Base-by-base conservation (phyloP, 2,797 vertebrate genomes). In the Bucorvus abyssinicus region DNA sequence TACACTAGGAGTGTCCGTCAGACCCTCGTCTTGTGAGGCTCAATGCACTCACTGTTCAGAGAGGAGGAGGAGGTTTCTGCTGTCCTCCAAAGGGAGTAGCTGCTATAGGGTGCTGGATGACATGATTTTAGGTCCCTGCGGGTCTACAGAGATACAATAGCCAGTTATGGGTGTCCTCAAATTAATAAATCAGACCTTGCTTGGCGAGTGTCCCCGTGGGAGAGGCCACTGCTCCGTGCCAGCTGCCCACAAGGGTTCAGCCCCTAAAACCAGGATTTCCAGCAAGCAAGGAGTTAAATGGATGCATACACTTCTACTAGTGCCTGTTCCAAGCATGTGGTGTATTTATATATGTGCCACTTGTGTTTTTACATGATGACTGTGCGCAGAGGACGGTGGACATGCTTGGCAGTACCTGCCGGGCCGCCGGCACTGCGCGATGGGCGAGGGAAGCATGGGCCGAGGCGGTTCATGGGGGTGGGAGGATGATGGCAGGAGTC, bases 401-500 rank as follows among this genome's bases (percentile, higher is more conserved):
- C 1, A 0, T 2, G 59, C 80, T 16, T 10, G 2, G 42, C 19
- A 22, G 6, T 7, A 7, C 2, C 63, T 10, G 36, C 49, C 0
- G 12, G 76, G 59, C 23, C 18, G 70, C 76, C 5, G 19, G 36
- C 0, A 2, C 21, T 1, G 65, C 3, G 87, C 76, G 50, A 67
- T 7, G 1, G 9, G 86, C 16, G 60, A 78, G 68, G 74, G 63
- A 27, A 34, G 83, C 21, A 2, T 6, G 2, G 79, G 45, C 29
- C 12, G 7, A 38, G 92, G 11, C 26, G n/a, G 42, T 10, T 36
- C 86, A 6, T 16, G 74, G 81, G 83, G 73, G 75, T 36, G 78
- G 87, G 61, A 68, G 89, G 89, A 68, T 70, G 94, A 89, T 55
- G 68, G 93, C 89, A 95, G 88, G 73, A 96, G 89, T 87, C 86